These are phyloP conservation scores for Drosophila atripex DNA, from an alignment of 2,888 invertebrate species.

Conservation along the genomic window DNA sequence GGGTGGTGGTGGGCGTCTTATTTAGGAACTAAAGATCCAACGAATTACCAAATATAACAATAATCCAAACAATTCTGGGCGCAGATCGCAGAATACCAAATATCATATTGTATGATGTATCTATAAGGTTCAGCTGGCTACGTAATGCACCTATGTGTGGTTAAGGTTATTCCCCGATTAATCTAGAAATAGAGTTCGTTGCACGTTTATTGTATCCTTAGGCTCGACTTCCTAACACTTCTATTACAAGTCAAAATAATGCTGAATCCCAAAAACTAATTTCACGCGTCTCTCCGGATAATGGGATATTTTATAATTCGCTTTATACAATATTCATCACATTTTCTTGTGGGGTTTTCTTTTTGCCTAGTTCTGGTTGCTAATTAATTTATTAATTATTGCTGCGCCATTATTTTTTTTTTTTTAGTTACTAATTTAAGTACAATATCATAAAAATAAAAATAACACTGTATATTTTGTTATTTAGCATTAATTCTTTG, in stretches of 20 bases:
- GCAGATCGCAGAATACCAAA: conserved; percentile 2
- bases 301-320: conserved; percentile 30
- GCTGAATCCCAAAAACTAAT: conserved; percentile 23
- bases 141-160: conserved; percentile 62
- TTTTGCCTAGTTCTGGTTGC: conserved; percentile 47
- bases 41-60: conserved; percentile 32
- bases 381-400: conserved; percentile 46
- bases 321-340: conserved; percentile 55
- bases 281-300: conserved; percentile 17
- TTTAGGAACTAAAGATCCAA: conserved; percentile 47
- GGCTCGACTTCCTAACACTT: conserved; percentile 21
- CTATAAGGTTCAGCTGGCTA: conserved; percentile 27
- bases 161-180: conserved; percentile 33
- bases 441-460: conserved; percentile 79
- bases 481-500: conserved; percentile 51
- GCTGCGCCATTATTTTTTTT: conserved; percentile 53
- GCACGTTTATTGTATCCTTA: conserved; percentile 64
- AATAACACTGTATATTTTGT: conserved; percentile 77
- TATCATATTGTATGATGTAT: neutral
- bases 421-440: conserved; percentile 59
- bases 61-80: conserved; percentile 17
- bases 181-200: conserved; percentile 66
- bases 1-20: conserved; percentile 3
- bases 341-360: conserved; percentile 48
- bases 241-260: conserved; percentile 27